Conservation (phyloP, 2,113 vertebrate genomes). For the Calidris pugnax region DNA sequence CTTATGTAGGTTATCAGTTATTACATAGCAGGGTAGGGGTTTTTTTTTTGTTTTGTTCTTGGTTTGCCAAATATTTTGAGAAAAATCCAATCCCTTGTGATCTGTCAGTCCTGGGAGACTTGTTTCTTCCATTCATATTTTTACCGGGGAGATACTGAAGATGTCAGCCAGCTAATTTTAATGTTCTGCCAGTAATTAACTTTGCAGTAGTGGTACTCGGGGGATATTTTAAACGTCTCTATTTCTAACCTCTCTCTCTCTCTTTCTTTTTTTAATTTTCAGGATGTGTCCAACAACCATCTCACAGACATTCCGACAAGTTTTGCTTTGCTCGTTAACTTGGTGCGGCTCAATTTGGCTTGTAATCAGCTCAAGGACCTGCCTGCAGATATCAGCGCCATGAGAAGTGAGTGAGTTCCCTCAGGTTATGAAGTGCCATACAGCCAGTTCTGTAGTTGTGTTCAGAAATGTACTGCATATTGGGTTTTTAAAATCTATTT, state of each 20-base stretch:
- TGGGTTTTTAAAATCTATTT: background rate
- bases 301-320: constrained; percentile 80
- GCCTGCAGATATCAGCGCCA: constrained; percentile 81
- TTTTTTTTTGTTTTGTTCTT: background rate
- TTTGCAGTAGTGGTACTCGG: background rate
- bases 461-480: background rate
- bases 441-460: background rate
- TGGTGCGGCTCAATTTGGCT: constrained; percentile 84
- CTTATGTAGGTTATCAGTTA: background rate
- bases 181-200: constrained; percentile 43
- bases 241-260: background rate
- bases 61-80: background rate
- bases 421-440: background rate
- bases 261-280: constrained; percentile 31
- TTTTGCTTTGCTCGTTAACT: constrained; percentile 76
- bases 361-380: constrained; percentile 85
- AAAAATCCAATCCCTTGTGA: background rate
- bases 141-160: background rate
- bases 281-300: constrained; percentile 90
- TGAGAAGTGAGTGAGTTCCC: constrained; percentile 82
- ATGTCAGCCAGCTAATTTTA: background rate
- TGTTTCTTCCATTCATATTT: background rate
- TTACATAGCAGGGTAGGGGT: background rate
- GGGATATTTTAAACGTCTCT: background rate
- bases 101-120: background rate